Base-by-base conservation (phyloP, 1,140 invertebrate species). In the Bombus terrestris region DNA sequence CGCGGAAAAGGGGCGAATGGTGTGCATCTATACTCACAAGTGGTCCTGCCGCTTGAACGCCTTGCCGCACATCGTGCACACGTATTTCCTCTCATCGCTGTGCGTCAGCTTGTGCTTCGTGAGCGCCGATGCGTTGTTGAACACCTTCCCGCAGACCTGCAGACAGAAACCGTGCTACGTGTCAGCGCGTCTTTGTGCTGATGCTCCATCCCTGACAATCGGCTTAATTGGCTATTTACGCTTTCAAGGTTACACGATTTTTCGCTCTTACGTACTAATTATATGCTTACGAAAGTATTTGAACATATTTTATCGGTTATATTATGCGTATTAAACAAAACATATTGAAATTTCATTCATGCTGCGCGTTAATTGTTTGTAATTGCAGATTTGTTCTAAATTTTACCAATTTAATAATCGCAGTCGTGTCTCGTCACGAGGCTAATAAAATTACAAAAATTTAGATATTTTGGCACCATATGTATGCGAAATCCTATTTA, bases 31-130 rank as follows among this genome's bases (percentile, higher is more conserved):
- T 93, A 98, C 98, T 98, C 96, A 99, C 98, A 99, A 97, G 96
- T 99, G 99, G 96, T 99, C 99, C 96, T 99, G 99, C 94, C 99
- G 97, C 96, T 99, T 99, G 96, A 99, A 99, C 89, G 98, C 98
- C 96, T 99, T 99, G 80, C 98, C 97, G 95, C 99, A 99, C 94
- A 99, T 97, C 90, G 96, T 97, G 95, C 99, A 99, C 85, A 99
- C 97, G 95, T 99, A 99, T 95, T 99, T 99, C 91, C 99, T 95
- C 94, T 99, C 99, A 95, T 99, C 98, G 95, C 98, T 99, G 96
- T 99, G 99, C 89, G 98, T 99, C 94, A 99, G 96, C 95, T 99
- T 99, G 96, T 99, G 99, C 95, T 99, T 99, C 81, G 99, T 98
- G 91, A 99, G 96, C 73, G 99, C 98, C 92, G 98, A 99, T 91